Evolutionary conservation across 2,797 vertebrate genomes (phyloP).

Genomic region (Galago senegalensis): DNA sequence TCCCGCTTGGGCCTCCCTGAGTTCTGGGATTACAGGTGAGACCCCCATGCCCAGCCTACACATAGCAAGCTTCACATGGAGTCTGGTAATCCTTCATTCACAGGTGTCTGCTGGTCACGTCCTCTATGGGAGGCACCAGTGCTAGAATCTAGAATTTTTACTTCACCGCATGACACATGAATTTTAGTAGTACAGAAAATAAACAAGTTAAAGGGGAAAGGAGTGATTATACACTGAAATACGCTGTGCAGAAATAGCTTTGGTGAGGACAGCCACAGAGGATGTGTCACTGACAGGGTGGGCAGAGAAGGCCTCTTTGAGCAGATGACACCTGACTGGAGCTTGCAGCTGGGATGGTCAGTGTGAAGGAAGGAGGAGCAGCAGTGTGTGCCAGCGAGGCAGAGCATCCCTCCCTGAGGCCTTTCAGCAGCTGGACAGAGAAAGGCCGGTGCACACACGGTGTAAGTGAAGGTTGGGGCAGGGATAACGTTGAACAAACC

Average conservation of each 20-base stretch:
- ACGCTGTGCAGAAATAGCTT: not conserved
- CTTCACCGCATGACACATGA: not conserved
- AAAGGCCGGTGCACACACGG: not conserved
- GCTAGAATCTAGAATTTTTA: not conserved
- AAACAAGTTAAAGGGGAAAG: not conserved
- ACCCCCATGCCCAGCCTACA: not conserved
- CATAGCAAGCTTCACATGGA: not conserved
- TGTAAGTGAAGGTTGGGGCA: not conserved
- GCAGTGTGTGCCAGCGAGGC: not conserved
- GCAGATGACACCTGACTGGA: not conserved
- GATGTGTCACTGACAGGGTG: not conserved
- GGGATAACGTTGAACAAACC: no score
- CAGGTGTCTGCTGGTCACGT: not conserved
- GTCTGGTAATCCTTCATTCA: not conserved
- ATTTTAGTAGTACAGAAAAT: constrained; percentile 37
- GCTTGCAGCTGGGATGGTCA: not conserved
- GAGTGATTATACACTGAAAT: not conserved
- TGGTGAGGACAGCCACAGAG: not conserved
- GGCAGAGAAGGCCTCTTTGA: not conserved
- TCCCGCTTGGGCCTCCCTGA: no score
- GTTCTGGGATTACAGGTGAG: no score
- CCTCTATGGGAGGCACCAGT: not conserved
- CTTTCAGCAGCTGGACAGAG: not conserved
- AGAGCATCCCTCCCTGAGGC: not conserved
- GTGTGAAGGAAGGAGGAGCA: not conserved